These are phyloP conservation scores for Drosophila erecta DNA, from an alignment of 1,140 invertebrate species.

Conservation along the genomic window DNA sequence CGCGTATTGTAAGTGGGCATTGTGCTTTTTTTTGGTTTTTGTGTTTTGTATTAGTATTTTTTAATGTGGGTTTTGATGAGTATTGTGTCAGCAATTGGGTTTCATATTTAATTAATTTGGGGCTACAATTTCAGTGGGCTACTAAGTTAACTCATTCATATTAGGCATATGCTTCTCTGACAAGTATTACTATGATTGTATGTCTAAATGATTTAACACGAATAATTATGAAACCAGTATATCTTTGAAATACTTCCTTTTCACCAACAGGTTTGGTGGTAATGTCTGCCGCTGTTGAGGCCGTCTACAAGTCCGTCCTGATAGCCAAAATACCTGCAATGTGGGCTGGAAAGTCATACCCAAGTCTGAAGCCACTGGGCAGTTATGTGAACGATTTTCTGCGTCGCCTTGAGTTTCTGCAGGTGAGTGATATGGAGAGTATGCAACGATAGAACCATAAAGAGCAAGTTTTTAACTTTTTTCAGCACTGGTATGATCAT, in stretches of 20 bases:
- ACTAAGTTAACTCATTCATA: slow-evolving; percentile 19
- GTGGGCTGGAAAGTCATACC: slow-evolving; percentile 95
- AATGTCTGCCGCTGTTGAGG: slow-evolving; percentile 94
- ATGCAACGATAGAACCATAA: no score
- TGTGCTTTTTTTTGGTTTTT: not conserved
- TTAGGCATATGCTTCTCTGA: no score
- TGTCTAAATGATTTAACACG: no score
- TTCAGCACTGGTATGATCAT: slow-evolving; percentile 92
- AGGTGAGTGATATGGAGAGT: slow-evolving; percentile 85
- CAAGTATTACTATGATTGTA: not conserved
- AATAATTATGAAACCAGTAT: no score
- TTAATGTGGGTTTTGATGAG: slow-evolving; percentile 17
- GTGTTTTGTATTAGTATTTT: not conserved
- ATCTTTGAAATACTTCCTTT: not conserved
- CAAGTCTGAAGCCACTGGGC: slow-evolving; percentile 95
- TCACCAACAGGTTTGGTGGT: slow-evolving; percentile 89
- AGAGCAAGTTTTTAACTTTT: not conserved
- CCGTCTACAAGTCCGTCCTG: slow-evolving; percentile 93
- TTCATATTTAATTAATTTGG: slow-evolving; percentile 15
- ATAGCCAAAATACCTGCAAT: slow-evolving; percentile 92
- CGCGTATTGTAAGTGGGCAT: slow-evolving; percentile 6
- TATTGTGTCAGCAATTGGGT: slow-evolving; percentile 8
- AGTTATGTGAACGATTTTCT: slow-evolving; percentile 96
- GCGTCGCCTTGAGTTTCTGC: slow-evolving; percentile 91
- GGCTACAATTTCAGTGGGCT: slow-evolving; percentile 15